Conservation (phyloP, 2,113 vertebrate genomes). For the Alligator sinensis region DNA sequence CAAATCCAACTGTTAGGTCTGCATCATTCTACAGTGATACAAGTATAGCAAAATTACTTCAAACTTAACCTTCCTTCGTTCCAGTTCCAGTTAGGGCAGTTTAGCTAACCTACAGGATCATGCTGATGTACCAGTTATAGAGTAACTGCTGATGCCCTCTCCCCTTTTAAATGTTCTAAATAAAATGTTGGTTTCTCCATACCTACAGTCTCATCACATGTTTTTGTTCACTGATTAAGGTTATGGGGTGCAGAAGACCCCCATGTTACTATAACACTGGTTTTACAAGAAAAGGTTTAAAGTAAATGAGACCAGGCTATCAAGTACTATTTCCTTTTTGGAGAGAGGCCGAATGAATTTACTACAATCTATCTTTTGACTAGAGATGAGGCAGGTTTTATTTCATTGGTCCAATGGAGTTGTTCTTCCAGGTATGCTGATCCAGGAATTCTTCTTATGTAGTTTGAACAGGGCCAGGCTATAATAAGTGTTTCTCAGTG, state of each 20-base stretch:
- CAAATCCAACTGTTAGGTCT: too few relatives aligned
- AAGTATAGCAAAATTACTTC: too few relatives aligned
- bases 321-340: neutral
- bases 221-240: slow-evolving; percentile 1
- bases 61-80: too few relatives aligned
- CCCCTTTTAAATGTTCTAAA: too few relatives aligned
- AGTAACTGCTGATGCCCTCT: too few relatives aligned
- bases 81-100: too few relatives aligned
- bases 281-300: neutral
- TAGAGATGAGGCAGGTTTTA: neutral
- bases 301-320: neutral
- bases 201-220: neutral
- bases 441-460: fast-evolving
- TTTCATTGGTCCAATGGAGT: neutral
- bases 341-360: neutral
- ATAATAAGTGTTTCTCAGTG: too few relatives aligned
- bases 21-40: too few relatives aligned
- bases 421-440: neutral
- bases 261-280: neutral
- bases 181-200: neutral
- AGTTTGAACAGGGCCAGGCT: neutral
- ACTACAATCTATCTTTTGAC: neutral
- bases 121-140: too few relatives aligned
- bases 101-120: too few relatives aligned
- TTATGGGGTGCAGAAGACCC: slow-evolving; percentile 23